Percentiles rank a stretch among this genome's conserved stretches.
phyloP scores from a whole-genome alignment of 2,888 invertebrate genomes.

The Drosophila mimica region DNA sequence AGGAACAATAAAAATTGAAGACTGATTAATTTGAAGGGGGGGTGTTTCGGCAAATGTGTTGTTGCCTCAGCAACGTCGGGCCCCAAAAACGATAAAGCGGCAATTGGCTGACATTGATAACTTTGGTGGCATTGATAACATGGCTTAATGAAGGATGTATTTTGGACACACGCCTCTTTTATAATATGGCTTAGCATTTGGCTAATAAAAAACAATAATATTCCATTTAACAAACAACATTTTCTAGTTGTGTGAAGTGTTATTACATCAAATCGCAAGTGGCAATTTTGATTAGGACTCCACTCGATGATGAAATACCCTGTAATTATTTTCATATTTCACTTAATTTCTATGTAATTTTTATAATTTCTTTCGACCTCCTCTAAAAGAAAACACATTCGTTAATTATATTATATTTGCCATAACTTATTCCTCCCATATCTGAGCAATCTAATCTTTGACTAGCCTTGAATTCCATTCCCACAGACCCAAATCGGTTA shows the following conservation, averaged over 20 bases:
- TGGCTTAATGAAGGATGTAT: constrained; percentile 14
- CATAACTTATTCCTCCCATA: not conserved
- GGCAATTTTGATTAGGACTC: not conserved
- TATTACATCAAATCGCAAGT: not conserved
- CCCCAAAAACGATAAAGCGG: constrained; percentile 1
- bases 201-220: not conserved
- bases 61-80: constrained; percentile 25
- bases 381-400: not conserved
- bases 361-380: not conserved
- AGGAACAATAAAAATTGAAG: constrained; percentile 9
- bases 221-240: not conserved
- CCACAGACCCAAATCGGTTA: not conserved
- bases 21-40: constrained; percentile 58
- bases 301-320: not conserved
- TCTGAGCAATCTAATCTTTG: not conserved
- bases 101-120: constrained; percentile 21
- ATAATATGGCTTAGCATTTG: not conserved
- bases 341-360: not conserved
- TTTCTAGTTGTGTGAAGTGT: not conserved
- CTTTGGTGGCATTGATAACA: constrained; percentile 23
- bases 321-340: not conserved
- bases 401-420: not conserved
- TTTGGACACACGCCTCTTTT: constrained; percentile 8
- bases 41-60: not conserved
- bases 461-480: not conserved